Percentiles rank a stretch among this genome's conserved stretches.
Conservation (phyloP, 2,888 invertebrate genomes). For the Eristalis intricaria region DNA sequence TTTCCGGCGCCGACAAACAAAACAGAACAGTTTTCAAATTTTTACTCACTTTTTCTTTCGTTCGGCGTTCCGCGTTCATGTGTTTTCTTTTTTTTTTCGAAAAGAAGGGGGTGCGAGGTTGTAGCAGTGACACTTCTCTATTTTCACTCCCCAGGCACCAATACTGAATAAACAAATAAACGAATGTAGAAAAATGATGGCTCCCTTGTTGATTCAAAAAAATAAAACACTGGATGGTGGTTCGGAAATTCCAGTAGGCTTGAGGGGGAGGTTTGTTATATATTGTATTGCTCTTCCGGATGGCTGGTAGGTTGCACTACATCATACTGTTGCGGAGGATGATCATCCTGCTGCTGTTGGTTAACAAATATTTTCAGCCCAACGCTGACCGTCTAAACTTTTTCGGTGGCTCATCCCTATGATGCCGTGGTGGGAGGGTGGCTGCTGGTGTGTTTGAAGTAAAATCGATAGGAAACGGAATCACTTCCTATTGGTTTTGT, state of each 20-base stretch:
- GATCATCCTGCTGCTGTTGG: conserved; percentile 3
- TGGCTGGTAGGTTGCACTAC: conserved; percentile 14
- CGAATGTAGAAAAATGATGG: conserved; percentile 67
- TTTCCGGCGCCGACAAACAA: neutral
- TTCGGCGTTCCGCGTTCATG: neutral
- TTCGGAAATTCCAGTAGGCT: neutral
- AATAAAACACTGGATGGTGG: neutral
- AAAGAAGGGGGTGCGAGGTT: neutral
- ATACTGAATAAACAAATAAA: conserved; percentile 67
- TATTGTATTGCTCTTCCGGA: neutral
- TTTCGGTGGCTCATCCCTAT: neutral
- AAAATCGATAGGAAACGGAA: conserved; percentile 51
- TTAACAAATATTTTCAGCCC: conserved; percentile 30
- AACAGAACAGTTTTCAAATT: conserved; percentile 24
- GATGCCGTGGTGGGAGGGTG: neutral
- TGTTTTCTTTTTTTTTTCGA: conserved; percentile 2
- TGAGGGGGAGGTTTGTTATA: neutral
- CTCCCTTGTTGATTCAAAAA: conserved; percentile 55
- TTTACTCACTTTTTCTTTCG: conserved; percentile 4
- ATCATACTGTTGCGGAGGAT: conserved; percentile 26
- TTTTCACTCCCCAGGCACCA: conserved; percentile 62
- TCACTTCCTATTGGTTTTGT: neutral
- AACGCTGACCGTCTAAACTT: conserved; percentile 14
- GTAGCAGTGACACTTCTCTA: conserved; percentile 60
- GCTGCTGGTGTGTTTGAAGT: neutral